Conservation (phyloP, 2,113 vertebrate species). For the Rostratula benghalensis region DNA sequence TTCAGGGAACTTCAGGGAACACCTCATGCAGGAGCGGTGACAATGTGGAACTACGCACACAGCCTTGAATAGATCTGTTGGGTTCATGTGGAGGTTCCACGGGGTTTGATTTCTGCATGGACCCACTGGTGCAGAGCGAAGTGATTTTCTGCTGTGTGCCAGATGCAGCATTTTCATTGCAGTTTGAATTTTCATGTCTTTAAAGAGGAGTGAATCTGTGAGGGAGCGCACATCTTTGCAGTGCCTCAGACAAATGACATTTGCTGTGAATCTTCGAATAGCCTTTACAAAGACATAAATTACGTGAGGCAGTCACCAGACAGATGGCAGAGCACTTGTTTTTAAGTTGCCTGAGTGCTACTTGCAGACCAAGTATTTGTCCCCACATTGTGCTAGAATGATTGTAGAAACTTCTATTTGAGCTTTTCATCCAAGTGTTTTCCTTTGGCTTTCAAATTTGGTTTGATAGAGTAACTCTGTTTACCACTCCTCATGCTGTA, state of each 20-base stretch:
- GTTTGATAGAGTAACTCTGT: neutral
- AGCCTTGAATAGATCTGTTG: neutral
- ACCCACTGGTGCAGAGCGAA: neutral
- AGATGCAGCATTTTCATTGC: neutral
- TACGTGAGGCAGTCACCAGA: neutral
- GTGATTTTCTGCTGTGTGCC: neutral
- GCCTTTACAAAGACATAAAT: neutral
- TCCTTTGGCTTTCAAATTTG: neutral
- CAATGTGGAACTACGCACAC: rapidly evolving
- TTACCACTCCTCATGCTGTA: neutral
- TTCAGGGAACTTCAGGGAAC: too few species aligned
- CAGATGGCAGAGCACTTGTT: rapidly evolving
- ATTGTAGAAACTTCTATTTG: neutral
- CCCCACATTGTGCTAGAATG: neutral
- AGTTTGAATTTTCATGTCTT: neutral
- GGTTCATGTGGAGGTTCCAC: neutral
- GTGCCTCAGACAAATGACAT: neutral
- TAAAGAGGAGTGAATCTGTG: neutral
- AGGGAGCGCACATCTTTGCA: neutral
- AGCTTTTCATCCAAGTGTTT: neutral
- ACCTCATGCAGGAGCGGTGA: neutral
- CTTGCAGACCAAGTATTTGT: neutral
- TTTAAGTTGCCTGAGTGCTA: neutral
- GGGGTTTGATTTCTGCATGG: neutral
- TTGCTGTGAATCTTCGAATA: neutral